Base-by-base conservation (phyloP, 2,113 vertebrate species). In the Calonectris borealis region DNA sequence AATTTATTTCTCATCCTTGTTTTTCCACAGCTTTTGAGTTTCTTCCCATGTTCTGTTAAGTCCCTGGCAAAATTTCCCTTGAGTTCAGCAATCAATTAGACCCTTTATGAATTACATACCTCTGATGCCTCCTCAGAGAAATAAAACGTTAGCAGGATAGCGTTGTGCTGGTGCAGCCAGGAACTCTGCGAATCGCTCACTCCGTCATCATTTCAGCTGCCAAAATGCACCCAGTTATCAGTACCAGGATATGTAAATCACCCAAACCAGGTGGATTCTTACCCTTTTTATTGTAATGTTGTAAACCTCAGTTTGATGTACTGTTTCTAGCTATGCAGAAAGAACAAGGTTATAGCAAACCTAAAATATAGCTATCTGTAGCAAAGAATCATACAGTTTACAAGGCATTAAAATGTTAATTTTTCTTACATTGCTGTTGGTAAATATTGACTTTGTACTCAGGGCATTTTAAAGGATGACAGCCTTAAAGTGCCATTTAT, bases 11-110 rank as follows among this genome's bases (percentile, higher is more conserved):
- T 78, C 7, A 7, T 32, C 16, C 29, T 14, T 38, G 36, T 46
- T 92, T 96, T 92, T 94, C 58, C 55, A 62, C 16, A 83, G 42
- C 15, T 83, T 88, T 96, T 81, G 81, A 27, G 42, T 60, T 91
- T 68, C 27, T 82, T 69, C 29, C 52, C 34, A 13, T 66, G 57
- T 78, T 80, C 57, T 92, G 17, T 57, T 60, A 82, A 89, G 57
- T 76, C 57, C 36, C 48, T 57, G 81, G 60, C 36, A 96, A 89
- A 87, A 64, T 94, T 76, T 87, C 89, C 83, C 93, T 64, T 2
- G 55, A 93, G 91, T 91, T 84, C 88, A 76, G 86, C 80, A 82
- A 86, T 93, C 78, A 81, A 80, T 86, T 78, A 81, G 51, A 27
- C 46, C 44, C 79, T 83, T 91, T 66, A 88, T 51, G 55, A 49